Conservation (phyloP, 2,113 vertebrate genomes). For the Rafetus swinhoei region DNA sequence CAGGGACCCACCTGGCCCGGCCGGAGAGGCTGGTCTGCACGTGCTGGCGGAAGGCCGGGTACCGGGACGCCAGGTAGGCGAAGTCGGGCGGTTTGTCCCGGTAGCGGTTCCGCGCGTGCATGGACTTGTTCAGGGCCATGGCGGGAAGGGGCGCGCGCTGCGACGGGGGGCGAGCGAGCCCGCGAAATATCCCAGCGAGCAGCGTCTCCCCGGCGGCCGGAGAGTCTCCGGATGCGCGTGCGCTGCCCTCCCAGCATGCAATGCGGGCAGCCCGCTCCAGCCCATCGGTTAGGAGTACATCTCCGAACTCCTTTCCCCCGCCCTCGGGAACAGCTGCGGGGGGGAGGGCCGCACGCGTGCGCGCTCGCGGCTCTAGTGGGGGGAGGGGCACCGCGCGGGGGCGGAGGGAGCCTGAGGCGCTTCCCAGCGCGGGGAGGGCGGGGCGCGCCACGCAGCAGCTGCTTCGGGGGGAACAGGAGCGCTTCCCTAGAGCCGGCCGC, state of each 20-base stretch:
- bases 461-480: too few relatives aligned
- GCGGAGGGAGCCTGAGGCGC: too few relatives aligned
- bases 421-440: too few relatives aligned
- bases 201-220: not conserved
- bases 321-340: too few relatives aligned
- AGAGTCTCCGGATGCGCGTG: not conserved
- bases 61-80: constrained; percentile 87
- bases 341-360: too few relatives aligned
- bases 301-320: too few relatives aligned
- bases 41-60: constrained; percentile 89
- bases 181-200: too few relatives aligned
- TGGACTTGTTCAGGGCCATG: constrained; percentile 92
- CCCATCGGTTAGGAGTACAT: not conserved
- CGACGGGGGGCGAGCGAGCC: too few relatives aligned
- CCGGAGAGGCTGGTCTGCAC: constrained; percentile 86
- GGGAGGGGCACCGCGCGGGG: too few relatives aligned
- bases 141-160: accelerated
- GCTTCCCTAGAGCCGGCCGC: too few relatives aligned
- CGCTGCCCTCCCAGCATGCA: not conserved
- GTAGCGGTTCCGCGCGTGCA: constrained; percentile 92
- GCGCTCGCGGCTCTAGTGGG: too few relatives aligned
- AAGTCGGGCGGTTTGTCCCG: constrained; percentile 93
- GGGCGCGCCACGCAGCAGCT: too few relatives aligned
- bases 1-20: constrained; percentile 82
- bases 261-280: accelerated